Percentiles rank a stretch among this genome's conserved stretches.
These are phyloP conservation scores for Conistra vaccinii DNA, from an alignment of 2,888 invertebrate species.

Conservation along the genomic window DNA sequence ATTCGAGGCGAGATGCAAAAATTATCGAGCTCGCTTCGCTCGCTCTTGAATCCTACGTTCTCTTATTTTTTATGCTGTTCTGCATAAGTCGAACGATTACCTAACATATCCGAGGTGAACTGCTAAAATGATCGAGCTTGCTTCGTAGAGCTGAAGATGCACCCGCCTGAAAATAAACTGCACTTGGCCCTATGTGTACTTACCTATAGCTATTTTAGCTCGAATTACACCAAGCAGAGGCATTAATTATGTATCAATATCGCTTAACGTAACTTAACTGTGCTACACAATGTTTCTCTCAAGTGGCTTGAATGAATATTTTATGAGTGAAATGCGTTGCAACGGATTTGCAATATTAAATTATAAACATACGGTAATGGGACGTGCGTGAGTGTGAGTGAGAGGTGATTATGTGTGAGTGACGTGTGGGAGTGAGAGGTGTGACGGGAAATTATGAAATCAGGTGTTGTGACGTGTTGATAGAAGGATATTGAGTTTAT, in stretches of 20 bases:
- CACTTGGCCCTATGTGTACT: not conserved
- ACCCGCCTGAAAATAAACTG: too few species aligned
- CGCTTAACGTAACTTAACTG: slow-evolving; percentile 34
- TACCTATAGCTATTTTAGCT: not conserved
- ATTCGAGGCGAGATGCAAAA: too few species aligned
- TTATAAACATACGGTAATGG: slow-evolving; percentile 33
- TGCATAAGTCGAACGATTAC: too few species aligned
- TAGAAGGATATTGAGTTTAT: slow-evolving; percentile 30
- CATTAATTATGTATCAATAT: not conserved
- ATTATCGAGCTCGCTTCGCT: too few species aligned
- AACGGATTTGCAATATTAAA: slow-evolving; percentile 56
- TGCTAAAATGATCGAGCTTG: too few species aligned
- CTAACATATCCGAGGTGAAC: too few species aligned
- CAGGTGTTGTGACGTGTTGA: slow-evolving; percentile 24
- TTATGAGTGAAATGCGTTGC: slow-evolving; percentile 73
- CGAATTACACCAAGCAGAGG: not conserved
- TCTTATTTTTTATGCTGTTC: too few species aligned
- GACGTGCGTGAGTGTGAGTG: slow-evolving; percentile 6
- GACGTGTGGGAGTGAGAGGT: slow-evolving; percentile 44
- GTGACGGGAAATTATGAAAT: slow-evolving; percentile 55
- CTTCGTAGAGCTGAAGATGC: too few species aligned
- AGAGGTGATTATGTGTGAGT: slow-evolving; percentile 32
- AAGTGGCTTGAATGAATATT: slow-evolving; percentile 71
- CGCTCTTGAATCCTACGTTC: too few species aligned
- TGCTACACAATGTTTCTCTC: slow-evolving; percentile 43